These are phyloP conservation scores for Nibea coibor DNA, from an alignment of 2,113 vertebrate species.

Conservation along the genomic window DNA sequence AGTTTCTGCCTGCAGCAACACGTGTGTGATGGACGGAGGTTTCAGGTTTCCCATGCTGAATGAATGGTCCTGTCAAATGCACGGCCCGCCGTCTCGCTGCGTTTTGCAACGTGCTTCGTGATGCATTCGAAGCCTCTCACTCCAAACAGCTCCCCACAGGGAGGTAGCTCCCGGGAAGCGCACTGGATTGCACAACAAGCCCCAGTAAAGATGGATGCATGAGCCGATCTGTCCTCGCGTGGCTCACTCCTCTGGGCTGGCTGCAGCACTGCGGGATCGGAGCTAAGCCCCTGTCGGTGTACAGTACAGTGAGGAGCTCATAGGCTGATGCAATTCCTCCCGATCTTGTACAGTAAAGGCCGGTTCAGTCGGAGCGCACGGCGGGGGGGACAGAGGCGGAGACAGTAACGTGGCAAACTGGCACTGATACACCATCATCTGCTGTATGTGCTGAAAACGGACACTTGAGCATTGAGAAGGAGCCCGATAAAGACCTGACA, in stretches of 20 bases:
- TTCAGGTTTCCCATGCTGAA: conserved; percentile 29
- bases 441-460: neutral
- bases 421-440: neutral
- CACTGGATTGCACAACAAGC: neutral
- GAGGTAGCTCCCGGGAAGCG: neutral
- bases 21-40: conserved; percentile 14
- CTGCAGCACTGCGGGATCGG: neutral
- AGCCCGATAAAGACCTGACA: neutral
- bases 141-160: no score
- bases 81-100: neutral
- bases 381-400: neutral
- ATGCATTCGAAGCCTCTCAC: neutral
- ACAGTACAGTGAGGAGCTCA: conserved; percentile 13
- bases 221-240: neutral
- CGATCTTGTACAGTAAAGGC: conserved; percentile 45
- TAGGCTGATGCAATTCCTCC: conserved; percentile 79
- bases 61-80: conserved; percentile 4
- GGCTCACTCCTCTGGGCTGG: neutral
- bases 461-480: neutral
- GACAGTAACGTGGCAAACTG: conserved; percentile 68
- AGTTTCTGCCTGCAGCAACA: neutral
- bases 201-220: neutral
- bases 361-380: neutral
- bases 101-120: conserved; percentile 5
- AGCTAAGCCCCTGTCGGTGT: conserved; percentile 1